phyloP scores from a whole-genome alignment of 1,140 invertebrate species.

The Tetraneura akinire region DNA sequence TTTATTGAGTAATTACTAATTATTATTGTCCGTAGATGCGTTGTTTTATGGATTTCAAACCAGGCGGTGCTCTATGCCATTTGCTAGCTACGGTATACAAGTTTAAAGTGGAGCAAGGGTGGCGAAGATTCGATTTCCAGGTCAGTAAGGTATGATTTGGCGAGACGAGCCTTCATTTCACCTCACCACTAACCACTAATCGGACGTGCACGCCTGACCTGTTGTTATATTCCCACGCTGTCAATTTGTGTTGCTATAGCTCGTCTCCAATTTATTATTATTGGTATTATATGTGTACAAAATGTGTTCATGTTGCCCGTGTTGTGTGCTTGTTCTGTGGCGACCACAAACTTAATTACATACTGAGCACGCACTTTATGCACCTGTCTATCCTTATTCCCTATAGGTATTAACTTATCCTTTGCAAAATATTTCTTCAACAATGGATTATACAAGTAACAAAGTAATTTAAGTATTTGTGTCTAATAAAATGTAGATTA shows the following conservation, averaged over 20 bases:
- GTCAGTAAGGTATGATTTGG: slow-evolving; percentile 72
- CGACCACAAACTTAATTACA: slow-evolving; percentile 42
- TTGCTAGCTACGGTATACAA: slow-evolving; percentile 91
- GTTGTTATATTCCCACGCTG: slow-evolving; percentile 49
- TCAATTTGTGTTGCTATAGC: slow-evolving; percentile 51
- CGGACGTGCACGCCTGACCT: slow-evolving; percentile 51
- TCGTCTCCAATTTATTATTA: slow-evolving; percentile 48
- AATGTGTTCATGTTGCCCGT: slow-evolving; percentile 44
- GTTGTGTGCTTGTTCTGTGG: slow-evolving; percentile 49
- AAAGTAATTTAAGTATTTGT: neutral
- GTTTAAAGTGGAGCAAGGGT: slow-evolving; percentile 94
- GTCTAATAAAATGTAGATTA: slow-evolving; percentile 1
- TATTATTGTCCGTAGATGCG: slow-evolving; percentile 74
- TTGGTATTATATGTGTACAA: slow-evolving; percentile 44
- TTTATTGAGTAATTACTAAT: too few species aligned
- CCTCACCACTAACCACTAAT: slow-evolving; percentile 53
- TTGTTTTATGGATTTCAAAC: slow-evolving; percentile 94
- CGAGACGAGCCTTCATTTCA: slow-evolving; percentile 52
- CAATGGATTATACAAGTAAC: slow-evolving; percentile 46
- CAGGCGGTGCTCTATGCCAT: slow-evolving; percentile 87
- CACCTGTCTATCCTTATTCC: slow-evolving; percentile 44
- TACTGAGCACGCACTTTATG: slow-evolving; percentile 44
- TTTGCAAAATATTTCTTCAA: slow-evolving; percentile 16
- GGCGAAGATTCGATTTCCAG: slow-evolving; percentile 88
- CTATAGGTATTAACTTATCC: neutral